A percentile compares a stretch with the other conserved stretches of the same genome.
Conservation (phyloP, 2,113 vertebrate species). For the Pangasianodon hypophthalmus region DNA sequence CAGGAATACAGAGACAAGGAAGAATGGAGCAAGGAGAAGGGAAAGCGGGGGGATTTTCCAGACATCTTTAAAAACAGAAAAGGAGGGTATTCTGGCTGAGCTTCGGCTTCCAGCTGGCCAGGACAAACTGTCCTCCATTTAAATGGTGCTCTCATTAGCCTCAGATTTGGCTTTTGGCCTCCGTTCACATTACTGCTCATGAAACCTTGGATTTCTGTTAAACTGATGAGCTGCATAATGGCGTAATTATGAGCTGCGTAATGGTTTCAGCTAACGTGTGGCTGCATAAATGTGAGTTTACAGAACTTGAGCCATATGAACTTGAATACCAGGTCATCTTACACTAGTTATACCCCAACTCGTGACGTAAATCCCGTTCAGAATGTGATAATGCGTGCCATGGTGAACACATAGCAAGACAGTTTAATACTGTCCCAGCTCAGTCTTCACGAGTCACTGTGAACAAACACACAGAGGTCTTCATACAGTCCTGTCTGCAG, state of each 20-base stretch:
- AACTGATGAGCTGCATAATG: neutral
- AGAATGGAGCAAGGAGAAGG: conserved; percentile 46
- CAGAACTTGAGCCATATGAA: conserved; percentile 9
- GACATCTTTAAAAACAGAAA: conserved; percentile 73
- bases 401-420: conserved; percentile 57
- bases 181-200: neutral
- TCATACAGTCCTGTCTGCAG: conserved; percentile 41
- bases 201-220: neutral
- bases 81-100: conserved; percentile 67
- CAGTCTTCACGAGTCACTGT: conserved; percentile 71
- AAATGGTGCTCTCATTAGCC: conserved; percentile 47
- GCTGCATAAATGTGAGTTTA: neutral
- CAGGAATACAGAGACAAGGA: conserved; percentile 63
- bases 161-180: conserved; percentile 28
- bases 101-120: conserved; percentile 52
- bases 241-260: neutral
- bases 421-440: conserved; percentile 60
- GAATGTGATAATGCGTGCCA: conserved; percentile 28
- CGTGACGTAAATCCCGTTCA: conserved; percentile 28
- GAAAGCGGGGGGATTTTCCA: conserved; percentile 66
- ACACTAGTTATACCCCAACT: neutral
- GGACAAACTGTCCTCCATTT: conserved; percentile 62
- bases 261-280: neutral
- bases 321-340: neutral
- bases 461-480: conserved; percentile 67